Evolutionary conservation across 2,797 vertebrate genomes (phyloP).

Genomic region (Sebastes diploproa): DNA sequence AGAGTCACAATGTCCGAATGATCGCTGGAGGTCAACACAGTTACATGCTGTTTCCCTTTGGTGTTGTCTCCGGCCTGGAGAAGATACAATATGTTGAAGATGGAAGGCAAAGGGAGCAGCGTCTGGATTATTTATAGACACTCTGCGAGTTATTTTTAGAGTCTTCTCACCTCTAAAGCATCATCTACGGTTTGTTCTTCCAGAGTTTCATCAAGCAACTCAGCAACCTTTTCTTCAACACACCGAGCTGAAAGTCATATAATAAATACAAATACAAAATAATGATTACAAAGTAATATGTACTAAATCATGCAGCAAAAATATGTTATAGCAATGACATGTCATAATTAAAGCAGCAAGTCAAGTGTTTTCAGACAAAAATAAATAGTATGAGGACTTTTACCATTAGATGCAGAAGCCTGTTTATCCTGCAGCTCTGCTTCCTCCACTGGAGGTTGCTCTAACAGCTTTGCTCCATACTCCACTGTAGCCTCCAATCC

Average conservation of each 20-base stretch:
- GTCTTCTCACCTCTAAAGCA: conserved; percentile 78
- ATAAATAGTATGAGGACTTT: not conserved
- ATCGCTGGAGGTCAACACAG: conserved; percentile 88
- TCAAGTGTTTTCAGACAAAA: not conserved
- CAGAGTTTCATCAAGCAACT: conserved; percentile 66
- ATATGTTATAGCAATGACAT: not conserved
- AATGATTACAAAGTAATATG: not conserved
- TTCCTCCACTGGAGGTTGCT: conserved; percentile 69
- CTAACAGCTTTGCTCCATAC: conserved; percentile 65
- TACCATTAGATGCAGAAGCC: conserved; percentile 67
- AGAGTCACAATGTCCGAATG: conserved; percentile 96
- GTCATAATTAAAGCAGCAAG: not conserved
- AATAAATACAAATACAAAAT: not conserved
- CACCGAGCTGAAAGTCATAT: conserved; percentile 69
- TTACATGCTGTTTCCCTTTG: conserved; percentile 76
- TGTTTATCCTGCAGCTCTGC: conserved; percentile 61
- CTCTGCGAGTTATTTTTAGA: not conserved
- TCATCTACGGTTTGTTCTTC: conserved; percentile 68
- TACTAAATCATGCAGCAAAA: not conserved
- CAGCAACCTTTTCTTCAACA: conserved; percentile 45
- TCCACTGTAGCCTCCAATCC: conserved; percentile 79
- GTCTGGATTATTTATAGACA: not conserved
- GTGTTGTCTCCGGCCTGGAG: conserved; percentile 70
- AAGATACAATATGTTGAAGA: not conserved
- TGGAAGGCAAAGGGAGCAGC: not conserved